Conservation (phyloP, 2,113 vertebrate species). For the Ranitomeya variabilis region DNA sequence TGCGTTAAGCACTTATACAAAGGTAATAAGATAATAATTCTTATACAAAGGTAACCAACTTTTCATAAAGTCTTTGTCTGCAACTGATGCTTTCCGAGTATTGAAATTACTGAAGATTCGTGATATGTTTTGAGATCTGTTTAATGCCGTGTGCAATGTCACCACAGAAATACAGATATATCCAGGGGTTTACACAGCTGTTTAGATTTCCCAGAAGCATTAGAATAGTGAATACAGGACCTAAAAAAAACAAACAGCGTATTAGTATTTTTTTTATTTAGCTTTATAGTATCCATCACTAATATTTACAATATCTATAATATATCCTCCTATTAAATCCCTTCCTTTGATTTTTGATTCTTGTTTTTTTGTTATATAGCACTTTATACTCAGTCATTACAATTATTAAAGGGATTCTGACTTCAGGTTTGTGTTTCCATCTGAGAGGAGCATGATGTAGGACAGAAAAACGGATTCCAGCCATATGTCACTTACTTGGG, state of each 20-base stretch:
- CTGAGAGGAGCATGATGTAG: no score
- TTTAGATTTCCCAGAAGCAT: slow-evolving; percentile 84
- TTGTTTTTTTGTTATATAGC: no score
- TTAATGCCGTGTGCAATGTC: slow-evolving; percentile 66
- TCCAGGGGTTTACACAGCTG: slow-evolving; percentile 83
- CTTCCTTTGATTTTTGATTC: no score
- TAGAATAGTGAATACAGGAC: slow-evolving; percentile 76
- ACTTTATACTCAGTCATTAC: no score
- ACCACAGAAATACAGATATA: slow-evolving; percentile 81
- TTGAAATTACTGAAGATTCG: slow-evolving; percentile 62
- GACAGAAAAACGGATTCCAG: no score
- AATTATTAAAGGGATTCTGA: no score
- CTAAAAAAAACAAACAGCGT: slow-evolving; percentile 61
- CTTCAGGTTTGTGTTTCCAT: no score
- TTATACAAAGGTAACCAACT: slow-evolving; percentile 61
- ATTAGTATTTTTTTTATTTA: neutral
- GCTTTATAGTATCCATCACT: neutral
- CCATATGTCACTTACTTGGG: no score
- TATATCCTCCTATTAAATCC: no score
- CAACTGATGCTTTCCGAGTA: slow-evolving; percentile 66
- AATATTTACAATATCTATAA: neutral
- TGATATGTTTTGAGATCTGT: slow-evolving; percentile 14
- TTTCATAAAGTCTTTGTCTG: slow-evolving; percentile 62
- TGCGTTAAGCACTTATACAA: slow-evolving; percentile 50
- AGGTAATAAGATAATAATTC: no score